These are phyloP conservation scores for Uromys caudimaculatus DNA, from an alignment of 2,797 vertebrate genomes.

Conservation along the genomic window DNA sequence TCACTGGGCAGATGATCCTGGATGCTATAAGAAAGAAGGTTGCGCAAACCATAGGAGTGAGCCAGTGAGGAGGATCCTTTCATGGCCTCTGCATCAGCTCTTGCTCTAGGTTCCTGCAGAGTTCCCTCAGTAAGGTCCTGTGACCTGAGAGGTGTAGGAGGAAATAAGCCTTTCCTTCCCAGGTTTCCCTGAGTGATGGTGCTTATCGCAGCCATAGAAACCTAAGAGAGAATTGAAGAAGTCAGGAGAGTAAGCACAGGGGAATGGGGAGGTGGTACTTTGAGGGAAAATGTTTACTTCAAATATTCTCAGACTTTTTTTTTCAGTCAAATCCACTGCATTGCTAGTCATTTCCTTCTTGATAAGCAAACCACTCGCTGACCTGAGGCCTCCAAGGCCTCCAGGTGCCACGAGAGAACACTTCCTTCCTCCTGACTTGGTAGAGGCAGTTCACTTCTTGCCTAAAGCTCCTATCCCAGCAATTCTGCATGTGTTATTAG, in stretches of 20 bases:
- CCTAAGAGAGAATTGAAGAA: background rate
- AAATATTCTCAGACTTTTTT: constrained; percentile 11
- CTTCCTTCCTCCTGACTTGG: background rate
- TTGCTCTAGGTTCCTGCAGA: background rate
- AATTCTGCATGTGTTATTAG: background rate
- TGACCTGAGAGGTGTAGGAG: background rate
- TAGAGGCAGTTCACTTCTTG: background rate
- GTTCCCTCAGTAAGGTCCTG: background rate
- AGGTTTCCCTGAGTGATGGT: background rate
- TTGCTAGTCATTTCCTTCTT: constrained; percentile 24
- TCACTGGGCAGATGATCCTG: background rate
- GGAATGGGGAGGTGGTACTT: background rate
- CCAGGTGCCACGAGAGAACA: background rate
- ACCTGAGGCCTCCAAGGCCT: background rate
- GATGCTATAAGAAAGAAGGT: background rate
- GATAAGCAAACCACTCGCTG: background rate
- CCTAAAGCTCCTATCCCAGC: background rate
- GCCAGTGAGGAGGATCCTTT: background rate
- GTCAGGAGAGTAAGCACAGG: background rate
- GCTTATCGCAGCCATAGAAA: background rate
- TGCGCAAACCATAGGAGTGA: too few relatives aligned
- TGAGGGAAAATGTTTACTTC: background rate
- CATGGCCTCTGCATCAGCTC: background rate
- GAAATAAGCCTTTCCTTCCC: background rate
- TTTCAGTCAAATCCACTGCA: constrained; percentile 37